Conservation (phyloP, 2,113 vertebrate genomes). For the Gallinago paraguaiae region DNA sequence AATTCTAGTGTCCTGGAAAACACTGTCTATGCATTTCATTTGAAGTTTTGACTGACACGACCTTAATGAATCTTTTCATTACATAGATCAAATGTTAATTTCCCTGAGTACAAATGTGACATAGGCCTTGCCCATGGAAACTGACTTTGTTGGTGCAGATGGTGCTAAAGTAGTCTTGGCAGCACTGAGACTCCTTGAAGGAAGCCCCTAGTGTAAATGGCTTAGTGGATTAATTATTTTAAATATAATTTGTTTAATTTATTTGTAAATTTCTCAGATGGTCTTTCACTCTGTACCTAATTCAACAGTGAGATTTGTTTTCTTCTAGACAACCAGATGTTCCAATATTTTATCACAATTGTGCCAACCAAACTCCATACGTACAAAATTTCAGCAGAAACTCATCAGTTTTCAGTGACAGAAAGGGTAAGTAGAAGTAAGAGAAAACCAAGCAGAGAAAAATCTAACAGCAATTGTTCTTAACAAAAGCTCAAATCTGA, state of each 20-base stretch:
- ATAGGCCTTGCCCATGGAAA: background rate
- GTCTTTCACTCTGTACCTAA: background rate
- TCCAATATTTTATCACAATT: constrained; percentile 98
- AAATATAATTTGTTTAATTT: background rate
- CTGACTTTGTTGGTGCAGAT: background rate
- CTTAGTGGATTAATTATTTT: background rate
- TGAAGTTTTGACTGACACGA: background rate
- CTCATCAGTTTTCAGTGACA: constrained; percentile 96
- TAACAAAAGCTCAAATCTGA: background rate
- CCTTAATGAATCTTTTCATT: background rate
- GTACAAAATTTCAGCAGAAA: constrained; percentile 90
- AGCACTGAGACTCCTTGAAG: background rate
- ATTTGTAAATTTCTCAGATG: background rate
- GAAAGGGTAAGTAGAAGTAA: constrained; percentile 86
- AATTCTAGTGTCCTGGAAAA: background rate
- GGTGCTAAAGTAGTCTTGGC: background rate
- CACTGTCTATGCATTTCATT: background rate
- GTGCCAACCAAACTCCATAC: constrained; percentile 97
- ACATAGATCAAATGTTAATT: background rate
- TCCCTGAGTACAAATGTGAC: background rate
- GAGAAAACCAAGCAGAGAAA: background rate
- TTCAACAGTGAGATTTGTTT: constrained; percentile 17
- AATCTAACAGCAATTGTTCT: background rate
- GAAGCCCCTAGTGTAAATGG: background rate
- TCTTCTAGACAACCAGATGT: constrained; percentile 95